Evolutionary conservation across 2,113 vertebrate species (phyloP).

Genomic region (Kryptolebias marmoratus): DNA sequence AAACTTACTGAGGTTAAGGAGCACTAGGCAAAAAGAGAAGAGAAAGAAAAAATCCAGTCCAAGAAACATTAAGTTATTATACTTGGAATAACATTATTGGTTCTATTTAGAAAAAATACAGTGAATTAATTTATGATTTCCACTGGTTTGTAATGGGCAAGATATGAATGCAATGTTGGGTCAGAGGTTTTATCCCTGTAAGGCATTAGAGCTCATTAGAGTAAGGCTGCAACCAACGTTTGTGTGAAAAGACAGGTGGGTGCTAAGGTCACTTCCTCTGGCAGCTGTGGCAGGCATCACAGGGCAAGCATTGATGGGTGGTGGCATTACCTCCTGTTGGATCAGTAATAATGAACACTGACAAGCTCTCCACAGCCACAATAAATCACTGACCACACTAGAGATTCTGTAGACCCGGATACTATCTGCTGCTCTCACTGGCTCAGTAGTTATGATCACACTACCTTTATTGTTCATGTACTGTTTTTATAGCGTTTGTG

Average conservation of each 20-base stretch:
- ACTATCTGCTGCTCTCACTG: conserved; percentile 38
- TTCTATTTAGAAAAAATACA: neutral
- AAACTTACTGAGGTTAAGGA: conserved; percentile 55
- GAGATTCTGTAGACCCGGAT: conserved; percentile 50
- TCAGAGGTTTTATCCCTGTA: conserved; percentile 49
- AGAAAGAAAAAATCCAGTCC: neutral
- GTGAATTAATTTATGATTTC: conserved; percentile 5
- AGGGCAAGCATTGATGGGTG: conserved; percentile 65
- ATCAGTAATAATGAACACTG: conserved; percentile 78
- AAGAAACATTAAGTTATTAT: conserved; percentile 21
- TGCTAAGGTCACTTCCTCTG: conserved; percentile 75
- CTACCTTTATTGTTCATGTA: conserved; percentile 48
- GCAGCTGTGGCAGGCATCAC: conserved; percentile 66
- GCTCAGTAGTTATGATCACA: conserved; percentile 15
- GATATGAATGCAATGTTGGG: conserved; percentile 21
- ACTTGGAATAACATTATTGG: neutral
- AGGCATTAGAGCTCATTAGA: conserved; percentile 62
- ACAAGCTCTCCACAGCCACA: conserved; percentile 70
- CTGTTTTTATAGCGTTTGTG: conserved; percentile 18
- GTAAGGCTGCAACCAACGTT: conserved; percentile 39
- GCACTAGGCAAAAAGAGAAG: conserved; percentile 17
- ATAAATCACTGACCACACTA: conserved; percentile 71
- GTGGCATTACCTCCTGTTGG: conserved; percentile 74
- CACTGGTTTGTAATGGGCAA: conserved; percentile 11
- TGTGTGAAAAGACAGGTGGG: conserved; percentile 72